These are phyloP conservation scores for Calameuta pallipes DNA, from an alignment of 2,888 invertebrate species.

Conservation along the genomic window DNA sequence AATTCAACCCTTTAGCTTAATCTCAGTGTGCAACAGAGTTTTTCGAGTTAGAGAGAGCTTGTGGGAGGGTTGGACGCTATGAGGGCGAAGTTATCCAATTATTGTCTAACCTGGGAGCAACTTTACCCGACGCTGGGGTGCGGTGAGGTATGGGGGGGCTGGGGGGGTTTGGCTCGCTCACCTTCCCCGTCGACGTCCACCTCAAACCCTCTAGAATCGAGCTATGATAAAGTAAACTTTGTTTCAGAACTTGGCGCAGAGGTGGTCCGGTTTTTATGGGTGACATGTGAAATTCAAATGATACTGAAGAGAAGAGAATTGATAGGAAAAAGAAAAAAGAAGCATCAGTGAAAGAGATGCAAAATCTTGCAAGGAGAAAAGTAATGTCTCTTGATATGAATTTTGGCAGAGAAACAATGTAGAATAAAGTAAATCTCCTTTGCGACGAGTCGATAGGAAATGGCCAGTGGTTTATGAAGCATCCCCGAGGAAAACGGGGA, in stretches of 20 bases:
- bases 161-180: slow-evolving; percentile 32
- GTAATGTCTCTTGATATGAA: neutral
- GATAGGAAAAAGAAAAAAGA: neutral
- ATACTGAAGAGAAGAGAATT: neutral
- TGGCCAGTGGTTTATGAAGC: neutral
- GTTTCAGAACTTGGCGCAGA: slow-evolving; percentile 54
- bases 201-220: slow-evolving; percentile 11
- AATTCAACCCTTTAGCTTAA: slow-evolving; percentile 54
- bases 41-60: slow-evolving; percentile 38
- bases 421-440: neutral
- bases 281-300: slow-evolving; percentile 50
- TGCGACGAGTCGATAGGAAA: neutral
- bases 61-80: slow-evolving; percentile 45
- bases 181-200: slow-evolving; percentile 21
- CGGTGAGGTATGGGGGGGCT: slow-evolving; percentile 41
- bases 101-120: slow-evolving; percentile 66
- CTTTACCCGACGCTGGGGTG: slow-evolving; percentile 50
- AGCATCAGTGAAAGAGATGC: neutral
- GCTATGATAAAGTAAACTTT: slow-evolving; percentile 61
- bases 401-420: neutral
- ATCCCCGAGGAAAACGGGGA: neutral
- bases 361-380: neutral
- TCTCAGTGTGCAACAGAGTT: slow-evolving; percentile 57
- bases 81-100: slow-evolving; percentile 66
- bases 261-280: slow-evolving; percentile 48